phyloP scores from a whole-genome alignment of 2,888 invertebrate genomes.

The Caenorhabditis sp. region DNA sequence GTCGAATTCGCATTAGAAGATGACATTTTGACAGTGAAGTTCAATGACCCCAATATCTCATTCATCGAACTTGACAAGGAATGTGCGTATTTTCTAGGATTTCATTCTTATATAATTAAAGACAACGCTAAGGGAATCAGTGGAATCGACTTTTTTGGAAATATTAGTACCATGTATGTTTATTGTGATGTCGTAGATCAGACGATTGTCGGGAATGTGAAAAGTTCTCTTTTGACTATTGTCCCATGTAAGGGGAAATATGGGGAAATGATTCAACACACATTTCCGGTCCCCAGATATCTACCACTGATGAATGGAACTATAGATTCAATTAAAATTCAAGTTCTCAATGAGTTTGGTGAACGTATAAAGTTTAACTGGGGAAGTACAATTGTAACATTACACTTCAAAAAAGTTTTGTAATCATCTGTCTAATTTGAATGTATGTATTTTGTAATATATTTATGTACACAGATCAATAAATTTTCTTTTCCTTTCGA shows the following conservation, averaged over 20 bases:
- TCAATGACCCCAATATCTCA: neutral
- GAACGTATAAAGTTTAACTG: constrained; percentile 8
- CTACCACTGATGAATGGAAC: constrained; percentile 13
- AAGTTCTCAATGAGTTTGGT: constrained; percentile 4
- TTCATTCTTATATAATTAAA: neutral
- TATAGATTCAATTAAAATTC: constrained; percentile 22
- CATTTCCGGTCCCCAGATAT: constrained; percentile 19
- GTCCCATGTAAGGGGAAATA: constrained; percentile 23
- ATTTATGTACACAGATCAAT: too few relatives aligned
- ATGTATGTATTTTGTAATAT: neutral
- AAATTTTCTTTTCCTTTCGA: too few relatives aligned
- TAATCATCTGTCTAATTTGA: neutral
- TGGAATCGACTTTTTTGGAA: constrained; percentile 30
- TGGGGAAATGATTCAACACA: constrained; percentile 38
- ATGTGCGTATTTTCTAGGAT: constrained; percentile 37
- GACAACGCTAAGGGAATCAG: neutral
- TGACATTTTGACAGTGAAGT: neutral
- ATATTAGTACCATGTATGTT: constrained; percentile 18
- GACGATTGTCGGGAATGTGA: constrained; percentile 28
- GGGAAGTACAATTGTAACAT: constrained; percentile 13
- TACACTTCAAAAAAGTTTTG: constrained; percentile 16
- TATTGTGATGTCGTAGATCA: constrained; percentile 40
- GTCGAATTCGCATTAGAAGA: neutral
- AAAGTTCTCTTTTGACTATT: constrained; percentile 14
- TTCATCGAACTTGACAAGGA: constrained; percentile 24